These are phyloP conservation scores for Cremastobaeus sp. DNA, from an alignment of 2,888 invertebrate genomes.

Conservation along the genomic window DNA sequence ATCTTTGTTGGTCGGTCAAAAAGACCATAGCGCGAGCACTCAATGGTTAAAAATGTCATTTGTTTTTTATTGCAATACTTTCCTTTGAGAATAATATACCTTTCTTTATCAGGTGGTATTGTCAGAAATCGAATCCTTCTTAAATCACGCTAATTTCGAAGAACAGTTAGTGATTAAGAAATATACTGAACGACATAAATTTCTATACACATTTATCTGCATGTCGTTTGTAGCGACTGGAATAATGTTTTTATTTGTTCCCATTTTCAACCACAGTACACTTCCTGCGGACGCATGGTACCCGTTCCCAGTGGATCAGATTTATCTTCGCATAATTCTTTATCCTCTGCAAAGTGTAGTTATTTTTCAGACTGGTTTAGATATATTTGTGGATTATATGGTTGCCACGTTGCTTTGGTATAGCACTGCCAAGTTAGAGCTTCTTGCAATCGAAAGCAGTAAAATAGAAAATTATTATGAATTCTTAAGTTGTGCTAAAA, in stretches of 20 bases:
- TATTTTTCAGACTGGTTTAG: slow-evolving; percentile 64
- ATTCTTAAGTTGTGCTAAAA: slow-evolving; percentile 60
- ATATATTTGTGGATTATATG: slow-evolving; percentile 64
- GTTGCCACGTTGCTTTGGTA: slow-evolving; percentile 69
- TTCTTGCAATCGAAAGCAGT: slow-evolving; percentile 61
- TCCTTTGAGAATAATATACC: background rate
- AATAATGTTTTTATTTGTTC: slow-evolving; percentile 64
- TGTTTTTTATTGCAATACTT: background rate
- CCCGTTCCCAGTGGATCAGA: slow-evolving; percentile 66
- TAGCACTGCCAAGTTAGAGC: slow-evolving; percentile 65
- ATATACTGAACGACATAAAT: slow-evolving; percentile 66
- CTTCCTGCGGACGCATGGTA: slow-evolving; percentile 70
- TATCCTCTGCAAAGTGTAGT: slow-evolving; percentile 65
- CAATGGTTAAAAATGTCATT: background rate
- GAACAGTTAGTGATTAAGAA: slow-evolving; percentile 63
- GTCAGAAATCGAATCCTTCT: slow-evolving; percentile 11
- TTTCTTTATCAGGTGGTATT: slow-evolving; percentile 5
- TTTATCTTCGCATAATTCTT: slow-evolving; percentile 52
- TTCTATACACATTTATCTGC: slow-evolving; percentile 61
- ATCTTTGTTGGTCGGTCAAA: too few relatives aligned
- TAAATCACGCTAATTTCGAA: background rate
- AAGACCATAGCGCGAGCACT: too few relatives aligned
- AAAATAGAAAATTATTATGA: slow-evolving; percentile 25
- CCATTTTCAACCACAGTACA: slow-evolving; percentile 63
- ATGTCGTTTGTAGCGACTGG: slow-evolving; percentile 64